phyloP scores from a whole-genome alignment of 2,797 vertebrate species.

The Argentina silus region DNA sequence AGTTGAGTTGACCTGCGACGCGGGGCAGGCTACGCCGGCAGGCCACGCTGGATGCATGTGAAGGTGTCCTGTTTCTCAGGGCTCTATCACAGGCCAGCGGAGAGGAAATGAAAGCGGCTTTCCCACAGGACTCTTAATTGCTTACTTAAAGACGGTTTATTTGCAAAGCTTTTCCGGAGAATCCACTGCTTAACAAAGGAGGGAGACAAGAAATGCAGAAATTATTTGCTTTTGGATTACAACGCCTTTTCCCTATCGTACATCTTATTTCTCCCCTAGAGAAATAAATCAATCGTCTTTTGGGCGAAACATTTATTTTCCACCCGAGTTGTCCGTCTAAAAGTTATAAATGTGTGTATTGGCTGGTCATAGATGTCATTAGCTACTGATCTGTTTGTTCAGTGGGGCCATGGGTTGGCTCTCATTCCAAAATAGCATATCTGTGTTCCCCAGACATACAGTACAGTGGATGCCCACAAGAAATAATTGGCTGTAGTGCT shows the following conservation, averaged over 20 bases:
- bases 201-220: conserved; percentile 26
- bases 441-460: background rate
- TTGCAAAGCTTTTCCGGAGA: conserved; percentile 69
- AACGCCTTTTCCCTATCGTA: conserved; percentile 35
- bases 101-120: conserved; percentile 75
- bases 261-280: conserved; percentile 66
- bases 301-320: conserved; percentile 57
- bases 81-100: conserved; percentile 20
- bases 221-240: conserved; percentile 65
- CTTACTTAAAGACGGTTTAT: conserved; percentile 70
- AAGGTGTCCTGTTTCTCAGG: conserved; percentile 63
- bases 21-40: background rate
- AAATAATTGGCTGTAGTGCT: background rate
- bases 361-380: background rate
- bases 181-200: conserved; percentile 32
- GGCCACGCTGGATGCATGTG: conserved; percentile 3
- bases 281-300: conserved; percentile 71
- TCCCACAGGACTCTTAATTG: conserved; percentile 78
- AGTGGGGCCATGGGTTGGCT: background rate
- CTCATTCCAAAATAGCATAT: background rate
- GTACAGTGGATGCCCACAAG: background rate
- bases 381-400: background rate
- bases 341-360: conserved; percentile 17
- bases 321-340: conserved; percentile 40
- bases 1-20: background rate